phyloP scores from a whole-genome alignment of 2,888 invertebrate genomes.

The Euspilapteryx auroguttella region DNA sequence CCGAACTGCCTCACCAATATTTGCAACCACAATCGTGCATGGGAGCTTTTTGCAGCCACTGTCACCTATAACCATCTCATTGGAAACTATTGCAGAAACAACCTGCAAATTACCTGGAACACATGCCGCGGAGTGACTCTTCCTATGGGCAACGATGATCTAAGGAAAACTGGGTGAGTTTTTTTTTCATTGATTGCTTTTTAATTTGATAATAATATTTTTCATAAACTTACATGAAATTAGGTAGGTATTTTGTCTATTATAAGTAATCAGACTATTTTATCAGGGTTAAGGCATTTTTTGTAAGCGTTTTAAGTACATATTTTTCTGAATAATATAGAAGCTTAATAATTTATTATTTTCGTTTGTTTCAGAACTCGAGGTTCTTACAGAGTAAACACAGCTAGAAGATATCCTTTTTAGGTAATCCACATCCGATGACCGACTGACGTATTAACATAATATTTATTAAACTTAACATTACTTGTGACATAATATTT shows the following conservation, averaged over 20 bases:
- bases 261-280: neutral
- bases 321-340: neutral
- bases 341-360: neutral
- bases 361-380: neutral
- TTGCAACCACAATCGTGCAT: conserved; percentile 26
- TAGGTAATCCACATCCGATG: too few relatives aligned
- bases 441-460: too few relatives aligned
- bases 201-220: neutral
- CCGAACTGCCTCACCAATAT: conserved; percentile 20
- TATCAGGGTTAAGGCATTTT: neutral
- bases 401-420: neutral
- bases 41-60: conserved; percentile 20
- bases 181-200: conserved; percentile 8
- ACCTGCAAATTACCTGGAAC: conserved; percentile 14
- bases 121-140: conserved; percentile 17
- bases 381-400: conserved; percentile 1
- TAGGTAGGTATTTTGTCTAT: neutral
- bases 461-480: too few relatives aligned
- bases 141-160: conserved; percentile 20
- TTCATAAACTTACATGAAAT: neutral
- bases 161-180: conserved; percentile 22
- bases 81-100: conserved; percentile 15
- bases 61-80: conserved; percentile 19
- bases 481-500: too few relatives aligned
- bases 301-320: neutral